phyloP scores from a whole-genome alignment of 2,113 vertebrate species.

The Neodontobutis hainanensis region DNA sequence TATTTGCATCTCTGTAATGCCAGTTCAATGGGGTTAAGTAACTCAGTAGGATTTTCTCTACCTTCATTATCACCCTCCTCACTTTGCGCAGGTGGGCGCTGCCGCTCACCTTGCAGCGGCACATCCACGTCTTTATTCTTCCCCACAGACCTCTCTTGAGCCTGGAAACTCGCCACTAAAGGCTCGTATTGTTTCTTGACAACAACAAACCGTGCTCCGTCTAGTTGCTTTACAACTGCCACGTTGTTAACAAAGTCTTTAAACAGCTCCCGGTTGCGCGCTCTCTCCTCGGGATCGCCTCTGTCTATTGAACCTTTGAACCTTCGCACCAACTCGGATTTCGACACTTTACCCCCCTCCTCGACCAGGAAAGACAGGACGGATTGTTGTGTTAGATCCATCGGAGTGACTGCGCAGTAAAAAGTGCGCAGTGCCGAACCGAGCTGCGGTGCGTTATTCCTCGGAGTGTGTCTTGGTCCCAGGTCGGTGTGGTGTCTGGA shows the following conservation, averaged over 20 bases:
- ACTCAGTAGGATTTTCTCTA: neutral
- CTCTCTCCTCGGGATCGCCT: slow-evolving; percentile 72
- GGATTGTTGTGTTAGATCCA: slow-evolving; percentile 80
- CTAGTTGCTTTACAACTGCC: slow-evolving; percentile 83
- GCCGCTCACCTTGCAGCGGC: slow-evolving; percentile 51
- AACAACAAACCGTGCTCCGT: slow-evolving; percentile 81
- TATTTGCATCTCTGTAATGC: slow-evolving; percentile 53
- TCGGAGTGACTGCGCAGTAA: slow-evolving; percentile 12
- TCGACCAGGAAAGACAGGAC: slow-evolving; percentile 79
- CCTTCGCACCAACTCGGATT: slow-evolving; percentile 77
- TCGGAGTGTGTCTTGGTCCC: neutral
- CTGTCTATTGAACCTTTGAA: slow-evolving; percentile 81
- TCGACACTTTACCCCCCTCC: slow-evolving; percentile 79
- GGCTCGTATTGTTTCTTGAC: slow-evolving; percentile 73
- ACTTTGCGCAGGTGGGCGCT: slow-evolving; percentile 22
- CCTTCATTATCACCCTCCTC: slow-evolving; percentile 4
- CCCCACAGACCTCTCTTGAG: neutral
- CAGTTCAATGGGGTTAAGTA: slow-evolving; percentile 29
- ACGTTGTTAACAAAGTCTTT: slow-evolving; percentile 84
- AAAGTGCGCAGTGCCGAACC: neutral
- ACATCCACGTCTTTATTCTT: neutral
- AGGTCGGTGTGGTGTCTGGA: neutral
- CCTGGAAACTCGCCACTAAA: slow-evolving; percentile 28
- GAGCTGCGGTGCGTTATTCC: neutral
- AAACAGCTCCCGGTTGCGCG: slow-evolving; percentile 81